A percentile compares a stretch with the other conserved stretches of the same genome.
These are phyloP conservation scores for Suncus etruscus DNA, from an alignment of 2,113 vertebrate species.

Conservation along the genomic window DNA sequence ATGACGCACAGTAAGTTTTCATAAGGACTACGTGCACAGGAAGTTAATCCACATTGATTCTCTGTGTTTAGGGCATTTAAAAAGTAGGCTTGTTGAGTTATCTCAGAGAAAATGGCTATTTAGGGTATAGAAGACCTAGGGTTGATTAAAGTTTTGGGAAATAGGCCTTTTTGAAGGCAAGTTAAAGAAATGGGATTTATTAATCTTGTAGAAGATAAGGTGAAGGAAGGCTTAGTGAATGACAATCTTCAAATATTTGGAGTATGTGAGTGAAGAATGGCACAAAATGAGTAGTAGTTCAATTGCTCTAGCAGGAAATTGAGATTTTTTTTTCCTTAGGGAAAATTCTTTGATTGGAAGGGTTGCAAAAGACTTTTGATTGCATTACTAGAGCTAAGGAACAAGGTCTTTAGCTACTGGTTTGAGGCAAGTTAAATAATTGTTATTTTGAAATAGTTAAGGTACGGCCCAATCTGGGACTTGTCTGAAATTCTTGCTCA, in stretches of 20 bases:
- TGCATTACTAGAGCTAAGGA: neutral
- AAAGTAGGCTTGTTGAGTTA: slow-evolving; percentile 43
- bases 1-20: neutral
- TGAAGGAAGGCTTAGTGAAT: slow-evolving; percentile 20
- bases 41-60: slow-evolving; percentile 2
- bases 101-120: neutral
- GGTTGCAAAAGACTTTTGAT: neutral
- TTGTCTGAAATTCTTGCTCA: slow-evolving; percentile 12
- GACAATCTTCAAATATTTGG: slow-evolving; percentile 62
- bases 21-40: neutral
- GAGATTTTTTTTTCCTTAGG: neutral
- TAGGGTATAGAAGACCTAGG: neutral
- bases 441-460: slow-evolving; percentile 36
- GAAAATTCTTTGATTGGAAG: slow-evolving; percentile 21
- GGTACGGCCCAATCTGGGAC: neutral
- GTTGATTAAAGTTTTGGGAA: slow-evolving; percentile 53
- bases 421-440: neutral
- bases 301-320: slow-evolving; percentile 52
- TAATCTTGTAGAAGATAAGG: slow-evolving; percentile 35
- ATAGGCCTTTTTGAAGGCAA: slow-evolving; percentile 43
- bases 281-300: neutral
- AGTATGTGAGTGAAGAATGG: neutral
- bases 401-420: slow-evolving; percentile 22
- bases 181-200: slow-evolving; percentile 61
- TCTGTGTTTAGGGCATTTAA: neutral